phyloP scores from a whole-genome alignment of 2,888 invertebrate species.

The Meloe dianella region DNA sequence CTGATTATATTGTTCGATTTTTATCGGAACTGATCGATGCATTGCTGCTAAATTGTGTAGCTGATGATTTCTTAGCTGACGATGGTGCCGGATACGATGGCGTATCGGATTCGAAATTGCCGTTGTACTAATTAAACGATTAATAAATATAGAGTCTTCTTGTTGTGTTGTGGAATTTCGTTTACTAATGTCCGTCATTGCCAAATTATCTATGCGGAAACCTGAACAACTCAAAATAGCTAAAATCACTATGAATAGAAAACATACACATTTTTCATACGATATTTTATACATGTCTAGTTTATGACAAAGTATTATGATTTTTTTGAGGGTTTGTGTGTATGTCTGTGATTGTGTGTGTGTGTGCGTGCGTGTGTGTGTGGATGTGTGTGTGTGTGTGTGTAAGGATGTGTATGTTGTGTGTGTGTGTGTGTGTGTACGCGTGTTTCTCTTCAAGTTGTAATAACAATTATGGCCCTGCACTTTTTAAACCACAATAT shows the following conservation, averaged over 20 bases:
- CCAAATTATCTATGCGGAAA: conserved; percentile 59
- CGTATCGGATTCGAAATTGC: conserved; percentile 15
- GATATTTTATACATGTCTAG: conserved; percentile 59
- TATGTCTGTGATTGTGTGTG: conserved; percentile 13
- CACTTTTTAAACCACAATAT: conserved; percentile 47
- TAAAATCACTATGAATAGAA: conserved; percentile 59
- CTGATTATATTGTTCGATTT: conserved; percentile 8
- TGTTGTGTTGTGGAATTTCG: conserved; percentile 47
- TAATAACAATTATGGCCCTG: conserved; percentile 45
- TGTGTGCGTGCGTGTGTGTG: background rate
- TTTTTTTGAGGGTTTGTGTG: background rate
- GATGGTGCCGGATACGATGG: conserved; percentile 45
- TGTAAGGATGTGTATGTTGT: conserved; percentile 18
- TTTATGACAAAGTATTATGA: conserved; percentile 13
- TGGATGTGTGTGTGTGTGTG: background rate
- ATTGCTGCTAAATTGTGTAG: conserved; percentile 11
- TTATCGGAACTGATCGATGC: conserved; percentile 8
- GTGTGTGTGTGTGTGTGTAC: conserved; percentile 17
- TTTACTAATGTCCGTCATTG: conserved; percentile 54
- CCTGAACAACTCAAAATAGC: conserved; percentile 59
- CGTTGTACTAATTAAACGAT: conserved; percentile 9
- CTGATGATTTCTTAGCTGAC: conserved; percentile 42
- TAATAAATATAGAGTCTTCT: conserved; percentile 11
- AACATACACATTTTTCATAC: conserved; percentile 60
- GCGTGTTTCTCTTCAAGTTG: conserved; percentile 26